These are phyloP conservation scores for Contarinia nasturtii DNA, from an alignment of 1,140 invertebrate genomes.

Conservation along the genomic window DNA sequence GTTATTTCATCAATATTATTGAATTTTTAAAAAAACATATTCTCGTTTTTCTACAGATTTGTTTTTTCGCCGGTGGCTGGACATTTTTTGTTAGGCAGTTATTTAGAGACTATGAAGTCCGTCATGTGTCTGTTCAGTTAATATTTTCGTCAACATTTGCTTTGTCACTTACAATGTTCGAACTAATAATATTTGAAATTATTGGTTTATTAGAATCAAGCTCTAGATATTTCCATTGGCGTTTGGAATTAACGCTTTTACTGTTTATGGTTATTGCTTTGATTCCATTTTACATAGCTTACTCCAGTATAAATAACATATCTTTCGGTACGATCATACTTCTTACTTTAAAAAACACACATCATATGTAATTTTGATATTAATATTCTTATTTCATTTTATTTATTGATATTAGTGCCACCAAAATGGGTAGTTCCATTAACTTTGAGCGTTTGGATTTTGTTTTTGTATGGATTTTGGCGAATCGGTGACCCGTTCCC, in stretches of 20 bases:
- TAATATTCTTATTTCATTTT: constrained; percentile 17
- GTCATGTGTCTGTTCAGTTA: constrained; percentile 81
- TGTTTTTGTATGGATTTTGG: constrained; percentile 95
- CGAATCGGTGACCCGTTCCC: constrained; percentile 99
- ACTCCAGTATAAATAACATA: constrained; percentile 83
- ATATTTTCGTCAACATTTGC: constrained; percentile 96
- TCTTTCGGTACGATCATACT: constrained; percentile 54
- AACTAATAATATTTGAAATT: constrained; percentile 99
- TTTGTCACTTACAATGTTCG: constrained; percentile 97
- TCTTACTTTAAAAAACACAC: not conserved
- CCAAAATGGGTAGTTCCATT: constrained; percentile 58
- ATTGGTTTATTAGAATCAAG: constrained; percentile 78
- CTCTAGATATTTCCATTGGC: constrained; percentile 94
- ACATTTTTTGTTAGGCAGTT: constrained; percentile 97
- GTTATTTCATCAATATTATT: too few relatives aligned
- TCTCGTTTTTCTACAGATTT: constrained; percentile 40
- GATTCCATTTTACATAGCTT: constrained; percentile 94
- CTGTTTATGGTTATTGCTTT: constrained; percentile 89
- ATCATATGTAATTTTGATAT: not conserved
- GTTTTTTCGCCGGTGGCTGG: constrained; percentile 95
- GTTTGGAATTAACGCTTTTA: constrained; percentile 75
- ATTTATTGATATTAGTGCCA: too few relatives aligned
- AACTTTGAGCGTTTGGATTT: constrained; percentile 69
- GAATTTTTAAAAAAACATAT: too few relatives aligned
- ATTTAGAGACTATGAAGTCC: constrained; percentile 96